Conservation (phyloP, 2,888 invertebrate species). For the Yponomeuta plumbellus region DNA sequence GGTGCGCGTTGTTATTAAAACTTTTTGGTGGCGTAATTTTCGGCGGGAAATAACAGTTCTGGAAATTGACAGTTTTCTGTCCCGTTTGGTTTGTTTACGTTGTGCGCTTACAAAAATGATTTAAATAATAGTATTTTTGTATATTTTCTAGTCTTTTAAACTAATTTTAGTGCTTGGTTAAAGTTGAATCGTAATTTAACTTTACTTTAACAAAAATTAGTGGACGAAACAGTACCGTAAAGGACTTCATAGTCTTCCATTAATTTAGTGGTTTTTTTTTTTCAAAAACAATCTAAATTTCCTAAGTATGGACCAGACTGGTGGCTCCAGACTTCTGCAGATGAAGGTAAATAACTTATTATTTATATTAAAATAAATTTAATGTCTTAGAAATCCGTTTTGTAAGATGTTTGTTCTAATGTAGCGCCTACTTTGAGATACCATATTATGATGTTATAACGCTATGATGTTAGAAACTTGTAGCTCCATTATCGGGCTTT, state of each 20-base stretch:
- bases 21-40: background rate
- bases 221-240: slow-evolving; percentile 18
- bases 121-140: slow-evolving; percentile 35
- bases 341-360: slow-evolving; percentile 54
- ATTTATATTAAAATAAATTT: background rate
- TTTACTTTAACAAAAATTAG: background rate
- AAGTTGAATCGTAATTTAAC: background rate
- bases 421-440: too few relatives aligned
- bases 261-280: slow-evolving; percentile 33
- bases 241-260: slow-evolving; percentile 35
- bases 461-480: too few relatives aligned
- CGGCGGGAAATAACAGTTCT: slow-evolving; percentile 31
- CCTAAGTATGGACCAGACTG: slow-evolving; percentile 55
- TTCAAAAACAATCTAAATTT: background rate
- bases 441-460: too few relatives aligned
- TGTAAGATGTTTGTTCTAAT: too few relatives aligned
- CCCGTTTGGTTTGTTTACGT: slow-evolving; percentile 24
- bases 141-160: slow-evolving; percentile 24
- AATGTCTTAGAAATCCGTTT: background rate
- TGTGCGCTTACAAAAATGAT: slow-evolving; percentile 57
- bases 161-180: background rate
- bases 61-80: slow-evolving; percentile 8
- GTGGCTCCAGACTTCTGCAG: slow-evolving; percentile 61
- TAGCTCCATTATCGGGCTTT: too few relatives aligned
- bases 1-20: background rate